These are phyloP conservation scores for Caenorhabditis imperialis DNA, from an alignment of 2,888 invertebrate species.

Conservation along the genomic window DNA sequence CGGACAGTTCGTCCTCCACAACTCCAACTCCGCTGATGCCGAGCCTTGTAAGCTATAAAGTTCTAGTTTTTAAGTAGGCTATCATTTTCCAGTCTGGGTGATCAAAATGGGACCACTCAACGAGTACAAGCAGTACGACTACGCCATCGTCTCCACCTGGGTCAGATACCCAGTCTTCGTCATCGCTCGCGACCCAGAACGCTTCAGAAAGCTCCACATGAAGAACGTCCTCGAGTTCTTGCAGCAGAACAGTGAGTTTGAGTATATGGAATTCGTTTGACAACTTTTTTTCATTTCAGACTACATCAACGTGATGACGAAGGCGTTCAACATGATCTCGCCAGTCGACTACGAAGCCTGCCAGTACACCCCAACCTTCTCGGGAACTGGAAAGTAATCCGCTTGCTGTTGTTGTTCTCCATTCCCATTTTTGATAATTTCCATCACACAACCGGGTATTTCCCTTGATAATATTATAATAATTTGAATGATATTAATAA, in stretches of 20 bases:
- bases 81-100: constrained; percentile 78
- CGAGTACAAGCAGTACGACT: constrained; percentile 79
- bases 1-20: constrained; percentile 78
- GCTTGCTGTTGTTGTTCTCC: constrained; percentile 5
- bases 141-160: constrained; percentile 77
- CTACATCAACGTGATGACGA: constrained; percentile 79
- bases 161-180: constrained; percentile 78
- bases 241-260: constrained; percentile 77
- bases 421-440: constrained; percentile 39
- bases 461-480: constrained; percentile 14
- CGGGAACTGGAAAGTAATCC: constrained; percentile 76
- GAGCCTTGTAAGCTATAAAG: constrained; percentile 74
- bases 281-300: too few relatives aligned
- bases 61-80: background rate
- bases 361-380: constrained; percentile 78
- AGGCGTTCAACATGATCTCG: constrained; percentile 79
- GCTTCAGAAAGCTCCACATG: constrained; percentile 77
- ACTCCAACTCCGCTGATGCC: constrained; percentile 78
- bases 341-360: constrained; percentile 78
- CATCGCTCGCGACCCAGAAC: constrained; percentile 78
- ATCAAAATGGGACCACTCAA: constrained; percentile 79
- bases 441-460: constrained; percentile 49
- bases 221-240: constrained; percentile 78
- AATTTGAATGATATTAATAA: constrained; percentile 8
- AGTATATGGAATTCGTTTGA: background rate